Conservation (phyloP, 2,797 vertebrate species). For the Argentina silus region DNA sequence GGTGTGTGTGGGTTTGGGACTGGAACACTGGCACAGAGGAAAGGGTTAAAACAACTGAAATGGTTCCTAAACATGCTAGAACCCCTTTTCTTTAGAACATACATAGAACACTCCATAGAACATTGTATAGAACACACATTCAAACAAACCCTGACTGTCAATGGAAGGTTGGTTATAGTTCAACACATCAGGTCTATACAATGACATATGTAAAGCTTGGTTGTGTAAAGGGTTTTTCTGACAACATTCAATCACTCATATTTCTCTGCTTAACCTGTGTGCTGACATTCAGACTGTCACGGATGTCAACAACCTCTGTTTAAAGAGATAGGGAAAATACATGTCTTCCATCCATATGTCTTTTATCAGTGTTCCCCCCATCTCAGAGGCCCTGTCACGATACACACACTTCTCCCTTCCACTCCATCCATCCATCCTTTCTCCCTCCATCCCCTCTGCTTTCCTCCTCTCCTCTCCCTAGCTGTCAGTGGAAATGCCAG, state of each 20-base stretch:
- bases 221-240: constrained; percentile 10
- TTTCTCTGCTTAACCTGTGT: constrained; percentile 5
- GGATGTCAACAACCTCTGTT: constrained; percentile 6
- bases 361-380: constrained; percentile 20
- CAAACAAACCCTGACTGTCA: neutral
- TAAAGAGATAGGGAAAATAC: constrained; percentile 1
- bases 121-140: neutral
- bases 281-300: neutral
- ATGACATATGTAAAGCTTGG: constrained; percentile 35
- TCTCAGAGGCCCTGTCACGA: constrained; percentile 46
- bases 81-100: neutral
- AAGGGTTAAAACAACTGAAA: neutral
- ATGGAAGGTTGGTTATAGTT: neutral
- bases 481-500: constrained; percentile 23
- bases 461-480: constrained; percentile 13
- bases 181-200: constrained; percentile 13
- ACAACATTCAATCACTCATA: constrained; percentile 26
- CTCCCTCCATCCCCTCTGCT: constrained; percentile 20
- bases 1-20: constrained; percentile 57
- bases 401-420: constrained; percentile 23
- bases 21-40: neutral
- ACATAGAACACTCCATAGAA: neutral
- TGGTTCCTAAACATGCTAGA: neutral
- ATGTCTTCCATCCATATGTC: constrained; percentile 15
- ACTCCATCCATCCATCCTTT: constrained; percentile 18